Conservation (phyloP, 1,140 invertebrate species). For the Drosophila micromelanica region DNA sequence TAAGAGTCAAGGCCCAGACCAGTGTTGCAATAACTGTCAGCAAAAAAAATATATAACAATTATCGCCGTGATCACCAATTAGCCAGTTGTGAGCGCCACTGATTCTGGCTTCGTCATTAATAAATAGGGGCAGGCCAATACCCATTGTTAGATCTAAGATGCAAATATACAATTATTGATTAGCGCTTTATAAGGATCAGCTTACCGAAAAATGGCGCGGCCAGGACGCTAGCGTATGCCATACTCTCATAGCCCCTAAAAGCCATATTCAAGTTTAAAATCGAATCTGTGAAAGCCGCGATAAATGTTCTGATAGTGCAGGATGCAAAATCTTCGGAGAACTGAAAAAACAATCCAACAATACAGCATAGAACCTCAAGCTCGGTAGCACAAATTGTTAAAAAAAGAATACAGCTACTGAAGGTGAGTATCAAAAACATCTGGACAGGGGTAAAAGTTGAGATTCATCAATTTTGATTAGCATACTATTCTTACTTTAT, state of each 20-base stretch:
- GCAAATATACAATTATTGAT: no score
- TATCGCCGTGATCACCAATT: no score
- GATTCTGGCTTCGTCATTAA: no score
- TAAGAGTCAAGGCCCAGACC: no score
- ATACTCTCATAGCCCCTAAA: conserved; percentile 61
- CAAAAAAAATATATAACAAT: no score
- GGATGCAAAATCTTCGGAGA: conserved; percentile 48
- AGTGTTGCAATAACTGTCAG: no score
- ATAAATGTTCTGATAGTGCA: conserved; percentile 32
- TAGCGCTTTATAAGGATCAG: neutral
- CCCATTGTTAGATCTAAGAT: no score
- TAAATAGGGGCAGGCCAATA: no score
- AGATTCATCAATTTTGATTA: neutral
- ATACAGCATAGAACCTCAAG: conserved; percentile 48
- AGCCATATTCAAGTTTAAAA: conserved; percentile 46
- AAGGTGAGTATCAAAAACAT: conserved; percentile 34
- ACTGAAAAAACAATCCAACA: conserved; percentile 35
- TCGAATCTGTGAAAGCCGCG: conserved; percentile 38
- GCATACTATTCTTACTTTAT: conserved; percentile 30
- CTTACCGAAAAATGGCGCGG: conserved; percentile 50
- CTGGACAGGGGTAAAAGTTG: conserved; percentile 7
- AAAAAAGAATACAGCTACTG: conserved; percentile 36
- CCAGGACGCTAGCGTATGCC: conserved; percentile 55
- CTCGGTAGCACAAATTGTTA: conserved; percentile 42
- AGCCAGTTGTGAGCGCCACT: no score